Conservation (phyloP, 2,888 invertebrate species). For the Auanema freiburgensis region DNA sequence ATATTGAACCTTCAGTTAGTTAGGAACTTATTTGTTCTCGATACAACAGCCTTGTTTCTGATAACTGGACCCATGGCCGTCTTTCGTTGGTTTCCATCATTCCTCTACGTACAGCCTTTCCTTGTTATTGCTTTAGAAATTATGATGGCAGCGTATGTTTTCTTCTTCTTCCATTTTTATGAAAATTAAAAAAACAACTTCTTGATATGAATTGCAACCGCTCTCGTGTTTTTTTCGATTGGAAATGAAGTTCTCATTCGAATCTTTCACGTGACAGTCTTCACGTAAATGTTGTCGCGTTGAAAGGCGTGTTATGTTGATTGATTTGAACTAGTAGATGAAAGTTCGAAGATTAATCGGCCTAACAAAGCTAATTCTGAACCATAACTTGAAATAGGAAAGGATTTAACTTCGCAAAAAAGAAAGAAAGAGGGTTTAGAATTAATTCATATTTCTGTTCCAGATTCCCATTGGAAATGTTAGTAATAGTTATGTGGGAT, state of each 20-base stretch:
- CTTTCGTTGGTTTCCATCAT: background rate
- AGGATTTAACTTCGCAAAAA: no score
- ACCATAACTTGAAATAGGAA: no score
- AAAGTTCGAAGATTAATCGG: no score
- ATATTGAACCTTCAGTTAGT: conserved; percentile 12
- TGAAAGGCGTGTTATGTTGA: no score
- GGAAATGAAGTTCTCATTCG: no score
- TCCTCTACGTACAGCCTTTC: background rate
- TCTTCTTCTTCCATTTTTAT: background rate
- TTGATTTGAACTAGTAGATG: no score
- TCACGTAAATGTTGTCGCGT: no score
- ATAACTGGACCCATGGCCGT: conserved; percentile 12
- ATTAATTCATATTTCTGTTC: background rate
- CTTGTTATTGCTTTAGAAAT: background rate
- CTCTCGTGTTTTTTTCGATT: no score
- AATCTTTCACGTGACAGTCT: no score
- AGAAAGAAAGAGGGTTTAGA: no score
- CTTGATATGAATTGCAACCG: no score
- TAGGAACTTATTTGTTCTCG: conserved; percentile 15
- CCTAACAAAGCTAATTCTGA: no score
- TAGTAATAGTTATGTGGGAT: conserved; percentile 10
- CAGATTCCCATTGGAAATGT: conserved; percentile 17
- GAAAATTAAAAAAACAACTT: background rate
- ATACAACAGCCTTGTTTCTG: conserved; percentile 3
- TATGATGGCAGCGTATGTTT: background rate